Conservation (phyloP, 2,113 vertebrate species). For the Phrynocephalus versicolor region DNA sequence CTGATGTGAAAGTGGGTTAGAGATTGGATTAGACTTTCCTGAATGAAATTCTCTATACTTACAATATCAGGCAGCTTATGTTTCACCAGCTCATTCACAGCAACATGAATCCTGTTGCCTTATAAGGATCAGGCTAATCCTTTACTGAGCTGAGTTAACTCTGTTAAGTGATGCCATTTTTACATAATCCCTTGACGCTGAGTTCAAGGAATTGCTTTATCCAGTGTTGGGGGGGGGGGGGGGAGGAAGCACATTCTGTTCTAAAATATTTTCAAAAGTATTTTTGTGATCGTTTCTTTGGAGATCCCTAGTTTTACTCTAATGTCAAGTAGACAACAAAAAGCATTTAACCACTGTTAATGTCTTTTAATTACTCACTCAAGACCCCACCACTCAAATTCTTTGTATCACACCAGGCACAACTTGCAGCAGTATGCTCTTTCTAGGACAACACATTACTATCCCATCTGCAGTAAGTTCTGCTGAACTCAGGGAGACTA, state of each 20-base stretch:
- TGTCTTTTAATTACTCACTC: too few relatives aligned
- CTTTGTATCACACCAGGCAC: too few relatives aligned
- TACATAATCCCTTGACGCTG: neutral
- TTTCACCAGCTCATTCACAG: neutral
- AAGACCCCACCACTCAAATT: too few relatives aligned
- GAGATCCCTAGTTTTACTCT: neutral
- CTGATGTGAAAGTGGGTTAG: neutral
- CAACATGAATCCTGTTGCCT: neutral
- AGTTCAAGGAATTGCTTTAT: neutral
- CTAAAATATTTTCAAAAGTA: neutral
- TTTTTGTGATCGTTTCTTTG: neutral
- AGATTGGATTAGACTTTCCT: neutral
- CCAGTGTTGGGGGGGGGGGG: too few relatives aligned
- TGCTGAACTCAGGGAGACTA: too few relatives aligned
- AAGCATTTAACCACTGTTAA: too few relatives aligned
- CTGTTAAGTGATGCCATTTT: slow-evolving; percentile 3
- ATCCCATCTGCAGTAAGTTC: too few relatives aligned
- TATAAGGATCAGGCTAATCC: neutral
- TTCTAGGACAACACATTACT: too few relatives aligned
- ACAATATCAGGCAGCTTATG: neutral
- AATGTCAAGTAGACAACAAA: neutral
- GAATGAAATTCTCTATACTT: neutral
- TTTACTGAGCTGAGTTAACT: neutral
- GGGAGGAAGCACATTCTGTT: neutral
- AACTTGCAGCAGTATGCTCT: too few relatives aligned